phyloP scores from a whole-genome alignment of 2,888 invertebrate genomes.

The Cheilosia scutellata region DNA sequence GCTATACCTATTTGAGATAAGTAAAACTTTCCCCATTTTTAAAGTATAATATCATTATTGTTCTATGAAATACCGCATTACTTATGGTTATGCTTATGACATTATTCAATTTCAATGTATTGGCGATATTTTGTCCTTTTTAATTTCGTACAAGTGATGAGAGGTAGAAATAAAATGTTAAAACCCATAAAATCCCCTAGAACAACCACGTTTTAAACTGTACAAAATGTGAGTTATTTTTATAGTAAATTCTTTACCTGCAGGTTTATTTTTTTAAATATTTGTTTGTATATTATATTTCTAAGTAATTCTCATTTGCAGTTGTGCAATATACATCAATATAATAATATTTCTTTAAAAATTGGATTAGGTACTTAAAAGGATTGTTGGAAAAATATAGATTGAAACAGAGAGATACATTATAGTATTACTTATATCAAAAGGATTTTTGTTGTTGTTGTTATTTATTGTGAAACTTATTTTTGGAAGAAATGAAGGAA shows the following conservation, averaged over 20 bases:
- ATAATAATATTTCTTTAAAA: constrained; percentile 14
- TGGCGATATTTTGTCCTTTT: not conserved
- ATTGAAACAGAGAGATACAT: constrained; percentile 51
- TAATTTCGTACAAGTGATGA: constrained; percentile 20
- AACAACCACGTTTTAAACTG: constrained; percentile 39
- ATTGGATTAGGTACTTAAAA: constrained; percentile 55
- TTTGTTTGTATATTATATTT: constrained; percentile 48
- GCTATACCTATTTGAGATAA: too few relatives aligned
- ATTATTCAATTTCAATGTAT: constrained; percentile 1
- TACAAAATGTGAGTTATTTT: constrained; percentile 55
- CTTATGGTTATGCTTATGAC: constrained; percentile 2
- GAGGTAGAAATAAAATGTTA: constrained; percentile 17
- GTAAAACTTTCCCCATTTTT: too few relatives aligned
- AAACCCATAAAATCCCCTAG: constrained; percentile 16
- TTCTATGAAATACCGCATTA: constrained; percentile 12
- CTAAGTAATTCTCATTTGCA: constrained; percentile 64
- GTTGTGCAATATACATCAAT: constrained; percentile 65
- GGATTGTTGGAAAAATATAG: constrained; percentile 61
- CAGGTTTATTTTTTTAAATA: constrained; percentile 49
- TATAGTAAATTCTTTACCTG: constrained; percentile 63
- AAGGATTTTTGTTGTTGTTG: not conserved
- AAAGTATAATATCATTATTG: not conserved
- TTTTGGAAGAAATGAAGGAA: constrained; percentile 23
- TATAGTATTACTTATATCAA: constrained; percentile 26
- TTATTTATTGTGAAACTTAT: constrained; percentile 24